These are phyloP conservation scores for Tapirus terrestris DNA, from an alignment of 2,113 vertebrate genomes.

Conservation along the genomic window DNA sequence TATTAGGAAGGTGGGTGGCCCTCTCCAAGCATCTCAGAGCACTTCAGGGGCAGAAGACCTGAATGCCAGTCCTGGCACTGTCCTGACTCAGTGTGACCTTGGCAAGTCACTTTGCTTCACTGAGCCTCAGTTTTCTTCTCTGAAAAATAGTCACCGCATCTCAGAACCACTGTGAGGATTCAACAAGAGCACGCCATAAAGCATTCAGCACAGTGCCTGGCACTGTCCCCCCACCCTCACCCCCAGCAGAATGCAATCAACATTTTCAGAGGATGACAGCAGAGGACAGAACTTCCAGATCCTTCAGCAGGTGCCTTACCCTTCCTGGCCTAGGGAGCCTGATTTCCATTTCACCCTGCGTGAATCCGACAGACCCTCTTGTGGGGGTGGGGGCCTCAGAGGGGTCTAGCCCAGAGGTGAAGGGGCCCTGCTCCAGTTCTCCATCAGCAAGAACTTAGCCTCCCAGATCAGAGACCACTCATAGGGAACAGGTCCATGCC, in stretches of 20 bases:
- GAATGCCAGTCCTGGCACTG: neutral
- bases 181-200: neutral
- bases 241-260: neutral
- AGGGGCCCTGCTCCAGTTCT: neutral
- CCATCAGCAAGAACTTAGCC: neutral
- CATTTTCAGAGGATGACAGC: neutral
- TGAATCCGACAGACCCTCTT: neutral
- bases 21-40: neutral
- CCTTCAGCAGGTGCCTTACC: neutral
- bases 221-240: neutral
- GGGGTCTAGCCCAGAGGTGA: neutral
- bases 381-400: neutral
- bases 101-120: constrained; percentile 10
- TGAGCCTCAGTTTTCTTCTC: constrained; percentile 18
- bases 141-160: neutral
- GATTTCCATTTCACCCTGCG: neutral
- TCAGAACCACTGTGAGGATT: neutral
- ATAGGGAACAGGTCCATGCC: neutral
- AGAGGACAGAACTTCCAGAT: neutral
- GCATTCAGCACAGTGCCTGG: neutral
- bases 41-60: neutral
- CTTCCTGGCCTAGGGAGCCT: neutral
- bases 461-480: neutral
- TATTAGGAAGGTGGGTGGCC: neutral
- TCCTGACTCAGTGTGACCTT: neutral